Evolutionary conservation across 2,888 invertebrate species (phyloP).

Genomic region (Coelopa pilipes): DNA sequence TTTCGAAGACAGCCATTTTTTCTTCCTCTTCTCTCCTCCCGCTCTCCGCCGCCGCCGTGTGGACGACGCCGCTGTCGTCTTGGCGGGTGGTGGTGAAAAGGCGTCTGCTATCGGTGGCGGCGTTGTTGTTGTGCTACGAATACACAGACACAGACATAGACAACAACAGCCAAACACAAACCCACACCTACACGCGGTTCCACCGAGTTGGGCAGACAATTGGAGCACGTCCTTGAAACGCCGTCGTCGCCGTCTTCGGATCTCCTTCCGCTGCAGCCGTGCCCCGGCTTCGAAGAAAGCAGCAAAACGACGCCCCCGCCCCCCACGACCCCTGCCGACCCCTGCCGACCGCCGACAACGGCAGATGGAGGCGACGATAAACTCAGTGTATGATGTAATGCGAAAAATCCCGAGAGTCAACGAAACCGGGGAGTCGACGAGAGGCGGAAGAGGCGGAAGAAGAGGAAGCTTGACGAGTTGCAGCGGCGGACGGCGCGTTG

Average conservation of each 20-base stretch:
- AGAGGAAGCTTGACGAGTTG: no score
- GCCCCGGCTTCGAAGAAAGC: not conserved
- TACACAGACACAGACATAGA: not conserved
- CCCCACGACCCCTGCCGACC: no score
- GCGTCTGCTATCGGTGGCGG: not conserved
- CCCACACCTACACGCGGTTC: not conserved
- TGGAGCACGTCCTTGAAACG: conserved; percentile 33
- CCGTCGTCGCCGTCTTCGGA: not conserved
- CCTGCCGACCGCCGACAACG: no score
- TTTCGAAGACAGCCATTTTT: not conserved
- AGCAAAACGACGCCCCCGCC: no score
- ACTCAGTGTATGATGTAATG: no score
- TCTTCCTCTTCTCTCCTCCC: not conserved
- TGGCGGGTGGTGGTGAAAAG: not conserved
- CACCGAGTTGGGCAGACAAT: conserved; percentile 13
- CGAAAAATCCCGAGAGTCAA: no score
- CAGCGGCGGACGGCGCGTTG: no score
- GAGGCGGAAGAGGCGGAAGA: no score
- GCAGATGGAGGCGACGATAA: no score
- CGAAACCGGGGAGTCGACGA: no score
- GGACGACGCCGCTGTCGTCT: not conserved
- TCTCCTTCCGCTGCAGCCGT: not conserved
- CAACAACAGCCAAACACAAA: conserved; percentile 6
- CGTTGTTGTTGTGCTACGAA: not conserved
- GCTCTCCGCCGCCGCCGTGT: not conserved